Evolutionary conservation across 1,140 invertebrate genomes (phyloP).

Genomic region (Cataglyphis hispanica): DNA sequence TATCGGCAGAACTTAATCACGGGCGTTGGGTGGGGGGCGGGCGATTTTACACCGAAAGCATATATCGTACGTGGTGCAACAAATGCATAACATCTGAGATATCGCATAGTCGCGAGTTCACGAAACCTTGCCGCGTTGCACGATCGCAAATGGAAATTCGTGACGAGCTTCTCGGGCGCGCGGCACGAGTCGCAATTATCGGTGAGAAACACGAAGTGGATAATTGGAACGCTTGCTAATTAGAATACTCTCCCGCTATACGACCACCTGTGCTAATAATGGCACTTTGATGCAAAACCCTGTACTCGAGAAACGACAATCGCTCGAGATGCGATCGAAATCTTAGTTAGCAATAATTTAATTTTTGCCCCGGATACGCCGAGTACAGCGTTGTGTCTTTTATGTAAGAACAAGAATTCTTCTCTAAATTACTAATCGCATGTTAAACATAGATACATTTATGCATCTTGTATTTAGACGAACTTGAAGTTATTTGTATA

Average conservation of each 20-base stretch:
- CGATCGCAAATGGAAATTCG: constrained; percentile 70
- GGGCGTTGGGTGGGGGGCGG: not conserved
- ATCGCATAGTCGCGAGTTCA: constrained; percentile 46
- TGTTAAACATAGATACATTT: not conserved
- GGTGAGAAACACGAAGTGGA: constrained; percentile 70
- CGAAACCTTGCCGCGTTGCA: constrained; percentile 54
- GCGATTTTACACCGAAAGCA: constrained; percentile 24
- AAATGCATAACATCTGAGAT: constrained; percentile 60
- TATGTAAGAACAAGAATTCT: not conserved
- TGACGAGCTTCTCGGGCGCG: constrained; percentile 58
- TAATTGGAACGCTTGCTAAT: constrained; percentile 78
- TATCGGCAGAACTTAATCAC: constrained; percentile 45
- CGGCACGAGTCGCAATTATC: constrained; percentile 74
- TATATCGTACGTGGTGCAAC: constrained; percentile 21
- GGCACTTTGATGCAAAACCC: constrained; percentile 63
- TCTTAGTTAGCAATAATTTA: constrained; percentile 42
- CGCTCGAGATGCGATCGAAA: constrained; percentile 20
- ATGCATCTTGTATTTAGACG: not conserved
- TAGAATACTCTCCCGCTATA: constrained; percentile 73
- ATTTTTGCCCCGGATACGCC: not conserved
- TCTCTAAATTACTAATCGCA: not conserved
- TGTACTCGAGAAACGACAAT: constrained; percentile 45
- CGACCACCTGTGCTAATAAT: constrained; percentile 68
- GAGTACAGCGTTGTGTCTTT: not conserved
- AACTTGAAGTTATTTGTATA: not conserved